Evolutionary conservation across 2,113 vertebrate species (phyloP).

Genomic region (Lophotis ruficrista): DNA sequence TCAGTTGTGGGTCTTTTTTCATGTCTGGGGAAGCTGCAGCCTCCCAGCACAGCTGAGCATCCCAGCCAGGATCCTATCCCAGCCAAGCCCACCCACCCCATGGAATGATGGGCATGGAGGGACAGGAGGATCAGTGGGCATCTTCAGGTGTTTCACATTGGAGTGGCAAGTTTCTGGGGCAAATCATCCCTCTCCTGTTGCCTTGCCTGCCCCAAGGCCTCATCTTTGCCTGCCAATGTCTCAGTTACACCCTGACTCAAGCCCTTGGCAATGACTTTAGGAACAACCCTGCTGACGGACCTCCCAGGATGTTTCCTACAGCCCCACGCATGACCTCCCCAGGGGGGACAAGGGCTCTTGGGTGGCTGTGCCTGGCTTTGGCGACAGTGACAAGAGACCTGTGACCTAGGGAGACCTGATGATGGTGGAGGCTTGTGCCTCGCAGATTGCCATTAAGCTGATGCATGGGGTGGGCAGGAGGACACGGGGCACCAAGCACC

Average conservation of each 20-base stretch:
- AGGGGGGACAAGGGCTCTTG: background rate
- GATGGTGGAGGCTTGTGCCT: background rate
- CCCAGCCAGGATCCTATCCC: background rate
- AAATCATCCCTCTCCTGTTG: background rate
- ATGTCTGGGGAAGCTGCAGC: background rate
- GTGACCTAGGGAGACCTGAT: background rate
- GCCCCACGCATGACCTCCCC: accelerated
- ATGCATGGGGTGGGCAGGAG: background rate
- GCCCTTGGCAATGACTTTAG: background rate
- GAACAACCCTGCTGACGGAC: background rate
- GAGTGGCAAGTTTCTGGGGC: background rate
- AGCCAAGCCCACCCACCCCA: accelerated
- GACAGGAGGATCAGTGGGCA: background rate
- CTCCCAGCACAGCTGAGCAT: background rate
- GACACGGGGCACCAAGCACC: background rate
- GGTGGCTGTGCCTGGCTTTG: background rate
- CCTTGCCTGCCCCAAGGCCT: background rate
- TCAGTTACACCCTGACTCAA: background rate
- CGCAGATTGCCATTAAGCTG: accelerated
- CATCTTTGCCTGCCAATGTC: background rate
- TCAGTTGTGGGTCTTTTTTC: background rate
- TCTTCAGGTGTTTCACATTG: background rate
- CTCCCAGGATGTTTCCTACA: background rate
- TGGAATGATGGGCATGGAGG: background rate
- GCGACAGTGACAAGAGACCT: background rate